Base-by-base conservation (phyloP, 2,113 vertebrate species). In the Climacteris rufus region DNA sequence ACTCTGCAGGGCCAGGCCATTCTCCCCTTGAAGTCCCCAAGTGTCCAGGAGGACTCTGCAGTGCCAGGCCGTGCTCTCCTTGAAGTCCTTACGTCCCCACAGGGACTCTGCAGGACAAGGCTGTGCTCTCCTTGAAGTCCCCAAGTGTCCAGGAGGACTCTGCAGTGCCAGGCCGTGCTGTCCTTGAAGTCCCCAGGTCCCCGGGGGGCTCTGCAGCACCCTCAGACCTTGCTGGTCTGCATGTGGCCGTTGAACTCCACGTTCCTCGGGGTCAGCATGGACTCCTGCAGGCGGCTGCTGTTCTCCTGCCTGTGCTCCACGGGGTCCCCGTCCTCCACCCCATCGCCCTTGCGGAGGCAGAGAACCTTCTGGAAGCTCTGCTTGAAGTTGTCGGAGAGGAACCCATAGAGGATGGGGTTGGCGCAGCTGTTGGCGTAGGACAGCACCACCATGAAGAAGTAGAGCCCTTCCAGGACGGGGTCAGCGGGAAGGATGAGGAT, bases 391-490 rank as follows among this genome's bases (percentile, higher is more conserved):
- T 99, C 99, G 0, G 99, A 99, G 89, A 99, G 98, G 85, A 99
- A 99, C 54, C 98, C 98, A 0, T 99, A 99, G 47, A 99, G 99
- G 63, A 99, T 89, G 2, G 99, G 99, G 95, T 99, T 99, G 96
- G 99, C 99, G 13, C 99, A 99, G 96, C 99, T 99, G 97, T 99
- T 99, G 94, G 98, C 99, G 6, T 99, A 99, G 30, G 99, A 98
- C 42, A 99, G 93, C 91, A 99, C 97, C 87, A 99, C 99, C 28
- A 98, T 97, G 3, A 99, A 99, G 97, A 99, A 99, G 97, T 99
- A 99, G 39, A 99, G 95, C 7, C 99, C 98, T 0, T 98, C 98
- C 3, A 98, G 97, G 35, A 90, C 68, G 1, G 98, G 99, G 90
- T 98, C 99, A 94, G 99, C 99, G 0, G 99, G 99, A 92, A 99